Evolutionary conservation across 2,888 invertebrate genomes (phyloP), one percentile per base, ranked within the genome.

Genomic region (Agapostemon virescens): DNA sequence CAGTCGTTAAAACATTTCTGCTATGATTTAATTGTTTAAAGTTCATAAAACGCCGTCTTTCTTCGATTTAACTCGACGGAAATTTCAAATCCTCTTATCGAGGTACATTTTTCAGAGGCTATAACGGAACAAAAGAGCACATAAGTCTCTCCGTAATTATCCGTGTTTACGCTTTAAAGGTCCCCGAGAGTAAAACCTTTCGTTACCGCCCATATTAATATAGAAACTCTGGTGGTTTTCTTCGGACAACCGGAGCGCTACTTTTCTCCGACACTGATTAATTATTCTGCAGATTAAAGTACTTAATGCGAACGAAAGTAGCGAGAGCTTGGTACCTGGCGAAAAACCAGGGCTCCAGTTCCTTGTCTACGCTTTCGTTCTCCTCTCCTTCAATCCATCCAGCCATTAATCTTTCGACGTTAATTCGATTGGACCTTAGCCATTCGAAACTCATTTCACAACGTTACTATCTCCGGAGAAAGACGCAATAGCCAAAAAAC

Each of bases 231-330:
- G 30, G 9, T n/a, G 3, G 26, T 73, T 30, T 15, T 26, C n/a
- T 13, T 30, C 17, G 20, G 3, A 36, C 38, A 33, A 45, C 26
- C 17, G 23, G 0, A 5, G 4, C 15, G 17, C 26, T 52, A 23
- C 49, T 55, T 26, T 45, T 36, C 36, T 23, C 23, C n/a, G 66
- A 45, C 55, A 7, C 36, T 67, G 67, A 77, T 74, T 67, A 40
- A 67, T 77, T n/a, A 33, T 45, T 17, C 38, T 2, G 7, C 9
- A 9, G 58, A 74, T 77, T 38, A 30, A 49, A 20, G 17, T 42
- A 26, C 26, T 66, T 66, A 55, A 72, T 15, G 55, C 1, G 36
- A 26, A 66, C 36, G 38, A 26, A 45, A n/a, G 36, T 38, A 38
- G n/a, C 2, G 61, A 67, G 30, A 20, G 38, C 38, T 77, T n/a